Evolutionary conservation across 1,140 invertebrate species (phyloP).

Genomic region (Atta colombica): DNA sequence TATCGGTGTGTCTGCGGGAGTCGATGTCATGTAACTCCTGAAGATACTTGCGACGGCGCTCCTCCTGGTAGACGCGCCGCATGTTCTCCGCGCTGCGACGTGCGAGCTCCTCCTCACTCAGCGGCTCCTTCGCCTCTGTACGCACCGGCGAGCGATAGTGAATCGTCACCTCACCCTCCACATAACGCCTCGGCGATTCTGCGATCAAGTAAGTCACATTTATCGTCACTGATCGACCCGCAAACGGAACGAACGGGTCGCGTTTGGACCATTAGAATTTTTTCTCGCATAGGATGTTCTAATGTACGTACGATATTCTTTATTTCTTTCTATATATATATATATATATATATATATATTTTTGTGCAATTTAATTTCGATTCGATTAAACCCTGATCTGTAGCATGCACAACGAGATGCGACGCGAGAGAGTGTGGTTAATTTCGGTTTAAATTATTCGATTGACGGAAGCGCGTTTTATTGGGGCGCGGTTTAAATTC

Average conservation of each 20-base stretch:
- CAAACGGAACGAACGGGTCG: background rate
- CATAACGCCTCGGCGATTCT: constrained; percentile 95
- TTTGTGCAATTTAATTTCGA: background rate
- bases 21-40: constrained; percentile 97
- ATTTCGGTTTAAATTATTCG: constrained; percentile 23
- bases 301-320: background rate
- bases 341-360: too few relatives aligned
- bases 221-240: constrained; percentile 29
- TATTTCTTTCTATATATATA: background rate
- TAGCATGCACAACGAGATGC: background rate
- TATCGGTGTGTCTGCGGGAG: constrained; percentile 95
- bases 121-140: constrained; percentile 93
- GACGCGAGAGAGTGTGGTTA: background rate
- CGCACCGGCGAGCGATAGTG: constrained; percentile 95
- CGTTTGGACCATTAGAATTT: background rate
- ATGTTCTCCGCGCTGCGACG: constrained; percentile 95
- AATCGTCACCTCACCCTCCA: constrained; percentile 96
- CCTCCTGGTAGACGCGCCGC: constrained; percentile 95
- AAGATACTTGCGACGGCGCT: constrained; percentile 94
- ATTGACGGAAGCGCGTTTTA: constrained; percentile 20
- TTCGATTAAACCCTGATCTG: background rate
- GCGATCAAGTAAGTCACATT: constrained; percentile 60
- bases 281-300: background rate
- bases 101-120: constrained; percentile 94
- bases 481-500: constrained; percentile 10